Evolutionary conservation across 2,113 vertebrate species (phyloP), one percentile per base, ranked within the genome.

Genomic region (Oreochromis niloticus): DNA sequence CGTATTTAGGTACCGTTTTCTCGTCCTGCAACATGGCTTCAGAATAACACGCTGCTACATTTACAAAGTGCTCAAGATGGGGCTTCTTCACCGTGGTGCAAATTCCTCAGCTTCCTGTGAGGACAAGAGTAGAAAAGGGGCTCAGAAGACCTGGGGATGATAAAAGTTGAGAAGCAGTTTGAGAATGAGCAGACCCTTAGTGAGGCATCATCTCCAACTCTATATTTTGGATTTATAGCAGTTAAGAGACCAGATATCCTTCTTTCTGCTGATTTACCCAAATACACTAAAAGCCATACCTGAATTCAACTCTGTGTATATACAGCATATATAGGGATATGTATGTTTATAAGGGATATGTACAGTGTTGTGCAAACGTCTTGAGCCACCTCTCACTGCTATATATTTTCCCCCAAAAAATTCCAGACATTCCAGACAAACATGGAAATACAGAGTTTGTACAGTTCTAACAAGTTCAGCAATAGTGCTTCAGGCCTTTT

Each of bases 31-130:
- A 79, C 91, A 36, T 73, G 48, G 79, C 90, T 61, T 89, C 83
- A 78, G 88, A 90, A 87, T 89, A 85, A 93, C 79, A 80, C 24
- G 32, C 52, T 92, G 91, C 93, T 94, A 95, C 95, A 89, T 94
- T 91, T 93, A 95, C 95, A 95, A 95, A 95, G 94, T 94, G 94
- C 93, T 94, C 91, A 86, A 86, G 17, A 78, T 80, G 52, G 87
- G 83, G 87, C 83, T 79, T 94, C 91, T 82, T 91, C 90, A 85
- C 80, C 91, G 27, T 61, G 92, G 93, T 94, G 93, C 93, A 94
- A 94, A 93, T 85, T 92, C 92, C 91, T 90, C 93, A 87, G 86
- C 71, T 81, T 93, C 91, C 85, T 83, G 89, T 55, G 81, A 95
- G 84, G 85, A 79, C 61, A 81, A 83, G 54, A 80, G 87, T 85